Evolutionary conservation across 2,888 invertebrate species (phyloP).

Genomic region (Hypomecis punctinalis): DNA sequence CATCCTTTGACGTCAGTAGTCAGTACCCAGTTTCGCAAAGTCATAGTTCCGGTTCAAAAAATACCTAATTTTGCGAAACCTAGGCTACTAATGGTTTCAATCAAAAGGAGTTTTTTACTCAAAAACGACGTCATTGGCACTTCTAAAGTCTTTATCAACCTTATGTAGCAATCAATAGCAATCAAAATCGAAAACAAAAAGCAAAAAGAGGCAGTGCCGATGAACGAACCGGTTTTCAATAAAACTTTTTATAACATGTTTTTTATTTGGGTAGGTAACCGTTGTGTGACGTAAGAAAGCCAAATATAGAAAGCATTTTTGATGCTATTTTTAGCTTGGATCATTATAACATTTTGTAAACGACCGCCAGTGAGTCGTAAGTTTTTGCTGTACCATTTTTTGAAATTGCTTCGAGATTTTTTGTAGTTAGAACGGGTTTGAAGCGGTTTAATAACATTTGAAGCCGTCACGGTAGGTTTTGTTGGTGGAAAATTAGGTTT

Average conservation of each 20-base stretch:
- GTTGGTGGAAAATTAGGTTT: conserved; percentile 1
- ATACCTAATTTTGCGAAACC: background rate
- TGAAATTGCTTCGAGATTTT: conserved; percentile 5
- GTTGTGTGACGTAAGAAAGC: conserved; percentile 47
- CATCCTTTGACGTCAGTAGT: background rate
- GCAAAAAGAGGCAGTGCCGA: conserved; percentile 10
- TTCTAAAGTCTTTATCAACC: conserved; percentile 1
- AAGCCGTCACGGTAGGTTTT: conserved; percentile 3
- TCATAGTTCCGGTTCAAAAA: conserved; percentile 6
- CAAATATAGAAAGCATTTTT: conserved; percentile 48
- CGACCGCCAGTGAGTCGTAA: conserved; percentile 14
- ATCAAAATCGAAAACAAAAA: conserved; percentile 4
- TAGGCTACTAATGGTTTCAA: background rate
- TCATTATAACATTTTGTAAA: conserved; percentile 36
- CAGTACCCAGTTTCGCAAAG: background rate
- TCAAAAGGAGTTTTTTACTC: background rate
- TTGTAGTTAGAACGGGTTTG: conserved; percentile 9
- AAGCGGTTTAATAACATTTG: background rate
- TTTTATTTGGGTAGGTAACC: conserved; percentile 35
- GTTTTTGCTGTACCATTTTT: conserved; percentile 22
- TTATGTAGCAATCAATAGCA: background rate
- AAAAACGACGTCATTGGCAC: conserved; percentile 1
- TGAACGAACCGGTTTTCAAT: conserved; percentile 18
- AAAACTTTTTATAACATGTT: conserved; percentile 21
- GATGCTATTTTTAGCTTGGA: conserved; percentile 44